phyloP scores from a whole-genome alignment of 2,888 invertebrate species.

The Dynastes grantii region DNA sequence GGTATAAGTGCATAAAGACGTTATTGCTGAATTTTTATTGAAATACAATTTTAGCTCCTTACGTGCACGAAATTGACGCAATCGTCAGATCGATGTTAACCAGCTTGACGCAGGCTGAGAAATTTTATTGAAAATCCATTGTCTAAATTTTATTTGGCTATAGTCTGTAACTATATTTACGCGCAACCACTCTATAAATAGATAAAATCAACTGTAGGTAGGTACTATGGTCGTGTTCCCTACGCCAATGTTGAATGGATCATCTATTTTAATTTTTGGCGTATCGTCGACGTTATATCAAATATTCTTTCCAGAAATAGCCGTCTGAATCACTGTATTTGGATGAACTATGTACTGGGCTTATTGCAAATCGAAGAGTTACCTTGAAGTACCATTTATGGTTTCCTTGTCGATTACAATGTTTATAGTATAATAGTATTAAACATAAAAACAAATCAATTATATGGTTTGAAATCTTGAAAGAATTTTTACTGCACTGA shows the following conservation, averaged over 20 bases:
- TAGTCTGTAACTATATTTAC: constrained; percentile 30
- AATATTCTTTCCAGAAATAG: constrained; percentile 33
- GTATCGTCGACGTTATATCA: constrained; percentile 21
- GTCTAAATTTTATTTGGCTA: constrained; percentile 30
- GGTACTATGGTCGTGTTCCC: neutral
- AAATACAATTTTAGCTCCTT: constrained; percentile 33
- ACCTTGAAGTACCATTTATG: too few species aligned
- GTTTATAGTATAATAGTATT: too few species aligned
- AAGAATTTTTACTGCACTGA: too few species aligned
- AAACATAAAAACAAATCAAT: too few species aligned
- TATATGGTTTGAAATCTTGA: too few species aligned
- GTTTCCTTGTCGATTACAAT: too few species aligned
- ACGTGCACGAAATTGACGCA: constrained; percentile 40
- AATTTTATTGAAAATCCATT: constrained; percentile 44
- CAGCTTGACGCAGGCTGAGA: constrained; percentile 32
- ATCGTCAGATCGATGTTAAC: constrained; percentile 31
- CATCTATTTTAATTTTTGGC: constrained; percentile 39
- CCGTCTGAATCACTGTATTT: constrained; percentile 11
- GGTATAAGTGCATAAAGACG: neutral
- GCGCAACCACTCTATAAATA: constrained; percentile 30
- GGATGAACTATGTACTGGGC: neutral
- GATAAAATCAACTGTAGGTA: constrained; percentile 30
- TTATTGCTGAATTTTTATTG: constrained; percentile 12
- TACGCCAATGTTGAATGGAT: constrained; percentile 12
- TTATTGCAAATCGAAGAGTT: too few species aligned